phyloP scores from a whole-genome alignment of 2,888 invertebrate genomes.

The Synergus japonicus region DNA sequence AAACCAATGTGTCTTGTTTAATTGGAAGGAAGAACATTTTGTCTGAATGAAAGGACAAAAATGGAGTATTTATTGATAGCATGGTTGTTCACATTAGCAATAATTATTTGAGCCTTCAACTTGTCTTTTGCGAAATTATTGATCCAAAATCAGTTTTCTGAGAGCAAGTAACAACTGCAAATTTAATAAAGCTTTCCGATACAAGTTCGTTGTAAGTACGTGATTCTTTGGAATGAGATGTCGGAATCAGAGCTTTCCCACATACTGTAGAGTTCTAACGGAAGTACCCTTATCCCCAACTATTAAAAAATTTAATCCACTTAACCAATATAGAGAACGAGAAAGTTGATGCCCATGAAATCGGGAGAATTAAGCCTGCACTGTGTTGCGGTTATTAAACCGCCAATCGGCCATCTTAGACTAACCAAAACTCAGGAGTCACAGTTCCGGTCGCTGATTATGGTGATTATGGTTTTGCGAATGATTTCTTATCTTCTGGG shows the following conservation, averaged over 20 bases:
- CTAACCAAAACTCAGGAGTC: background rate
- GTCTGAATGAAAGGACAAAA: too few species aligned
- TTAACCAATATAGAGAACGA: background rate
- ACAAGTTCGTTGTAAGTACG: background rate
- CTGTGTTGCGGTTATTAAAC: slow-evolving; percentile 24
- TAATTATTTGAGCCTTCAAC: too few species aligned
- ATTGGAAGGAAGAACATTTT: too few species aligned
- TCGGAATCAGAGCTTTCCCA: background rate
- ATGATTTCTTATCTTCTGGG: slow-evolving; percentile 26
- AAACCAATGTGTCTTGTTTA: too few species aligned
- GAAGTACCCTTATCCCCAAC: background rate
- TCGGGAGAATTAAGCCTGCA: background rate
- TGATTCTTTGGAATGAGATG: slow-evolving; percentile 1
- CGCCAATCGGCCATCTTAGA: slow-evolving; percentile 16
- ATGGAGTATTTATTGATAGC: too few species aligned
- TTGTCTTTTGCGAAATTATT: background rate
- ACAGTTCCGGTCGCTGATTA: slow-evolving; percentile 32
- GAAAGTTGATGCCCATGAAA: slow-evolving; percentile 20
- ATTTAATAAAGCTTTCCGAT: background rate
- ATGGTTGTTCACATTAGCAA: too few species aligned
- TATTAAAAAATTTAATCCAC: slow-evolving; percentile 20
- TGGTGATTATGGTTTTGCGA: slow-evolving; percentile 30
- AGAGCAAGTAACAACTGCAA: background rate
- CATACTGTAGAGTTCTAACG: background rate
- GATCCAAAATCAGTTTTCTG: background rate